These are phyloP conservation scores for Eupithecia inturbata DNA, from an alignment of 2,888 invertebrate genomes.

Conservation along the genomic window DNA sequence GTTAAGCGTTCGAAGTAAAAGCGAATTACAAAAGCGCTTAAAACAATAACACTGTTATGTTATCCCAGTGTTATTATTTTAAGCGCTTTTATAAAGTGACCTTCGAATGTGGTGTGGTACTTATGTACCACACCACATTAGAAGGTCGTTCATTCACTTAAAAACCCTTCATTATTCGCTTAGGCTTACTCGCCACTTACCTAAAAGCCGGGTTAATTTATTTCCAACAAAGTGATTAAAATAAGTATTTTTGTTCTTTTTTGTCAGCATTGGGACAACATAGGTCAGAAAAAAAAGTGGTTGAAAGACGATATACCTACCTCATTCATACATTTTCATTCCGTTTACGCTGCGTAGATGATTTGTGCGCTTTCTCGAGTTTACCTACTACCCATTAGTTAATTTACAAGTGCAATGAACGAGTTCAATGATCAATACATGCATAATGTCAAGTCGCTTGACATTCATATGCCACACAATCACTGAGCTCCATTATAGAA, in stretches of 20 bases:
- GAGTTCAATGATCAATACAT: neutral
- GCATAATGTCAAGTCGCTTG: neutral
- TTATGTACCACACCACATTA: neutral
- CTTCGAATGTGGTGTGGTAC: too few relatives aligned
- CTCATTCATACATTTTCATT: constrained; percentile 9
- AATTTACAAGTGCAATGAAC: constrained; percentile 17
- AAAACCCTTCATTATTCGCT: neutral
- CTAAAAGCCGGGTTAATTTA: neutral
- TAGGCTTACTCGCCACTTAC: neutral
- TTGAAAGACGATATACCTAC: neutral
- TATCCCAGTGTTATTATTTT: too few relatives aligned
- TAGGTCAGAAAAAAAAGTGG: neutral
- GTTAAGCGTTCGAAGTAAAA: neutral
- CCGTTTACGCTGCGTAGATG: constrained; percentile 17
- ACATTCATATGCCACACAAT: neutral
- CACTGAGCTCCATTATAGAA: neutral
- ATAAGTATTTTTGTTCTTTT: neutral
- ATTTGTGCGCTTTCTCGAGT: constrained; percentile 33
- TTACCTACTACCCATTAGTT: constrained; percentile 24
- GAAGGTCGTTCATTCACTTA: neutral
- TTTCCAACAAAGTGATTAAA: neutral
- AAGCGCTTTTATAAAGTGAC: too few relatives aligned
- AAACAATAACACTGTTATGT: neutral
- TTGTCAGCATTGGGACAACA: too few relatives aligned
- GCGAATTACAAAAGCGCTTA: neutral